Conservation (phyloP, 1,140 invertebrate species). For the Aphidius ervi region DNA sequence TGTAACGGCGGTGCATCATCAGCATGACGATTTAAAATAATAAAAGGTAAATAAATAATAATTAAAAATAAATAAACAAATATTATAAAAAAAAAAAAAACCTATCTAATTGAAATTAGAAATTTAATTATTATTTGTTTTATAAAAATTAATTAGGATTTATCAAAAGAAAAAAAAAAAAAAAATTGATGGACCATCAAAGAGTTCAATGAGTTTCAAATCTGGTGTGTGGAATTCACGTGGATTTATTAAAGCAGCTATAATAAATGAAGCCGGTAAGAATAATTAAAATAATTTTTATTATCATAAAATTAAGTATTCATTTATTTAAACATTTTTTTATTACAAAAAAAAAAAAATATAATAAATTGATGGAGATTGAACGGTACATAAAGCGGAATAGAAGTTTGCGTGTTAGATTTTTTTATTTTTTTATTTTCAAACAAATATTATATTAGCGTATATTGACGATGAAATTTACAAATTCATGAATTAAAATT, state of each 20-base stretch:
- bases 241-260: not conserved
- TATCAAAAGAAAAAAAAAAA: not conserved
- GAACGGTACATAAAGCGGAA: slow-evolving; percentile 1
- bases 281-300: not conserved
- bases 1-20: too few species aligned
- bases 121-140: not conserved
- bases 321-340: not conserved
- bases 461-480: too few species aligned
- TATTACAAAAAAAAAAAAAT: not conserved
- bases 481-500: too few species aligned
- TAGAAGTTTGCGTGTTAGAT: too few species aligned
- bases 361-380: slow-evolving; percentile 1
- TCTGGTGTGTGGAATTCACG: not conserved
- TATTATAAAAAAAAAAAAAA: not conserved
- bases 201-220: not conserved
- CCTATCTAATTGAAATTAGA: not conserved
- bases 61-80: not conserved
- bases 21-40: too few species aligned
- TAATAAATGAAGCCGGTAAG: slow-evolving; percentile 6
- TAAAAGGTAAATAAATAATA: too few species aligned
- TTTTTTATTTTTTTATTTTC: too few species aligned
- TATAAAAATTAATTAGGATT: not conserved
- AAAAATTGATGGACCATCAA: slow-evolving; percentile 4
- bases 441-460: too few species aligned
- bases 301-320: not conserved